Base-by-base conservation (phyloP, 2,888 invertebrate species). In the Candidula unifasciata region DNA sequence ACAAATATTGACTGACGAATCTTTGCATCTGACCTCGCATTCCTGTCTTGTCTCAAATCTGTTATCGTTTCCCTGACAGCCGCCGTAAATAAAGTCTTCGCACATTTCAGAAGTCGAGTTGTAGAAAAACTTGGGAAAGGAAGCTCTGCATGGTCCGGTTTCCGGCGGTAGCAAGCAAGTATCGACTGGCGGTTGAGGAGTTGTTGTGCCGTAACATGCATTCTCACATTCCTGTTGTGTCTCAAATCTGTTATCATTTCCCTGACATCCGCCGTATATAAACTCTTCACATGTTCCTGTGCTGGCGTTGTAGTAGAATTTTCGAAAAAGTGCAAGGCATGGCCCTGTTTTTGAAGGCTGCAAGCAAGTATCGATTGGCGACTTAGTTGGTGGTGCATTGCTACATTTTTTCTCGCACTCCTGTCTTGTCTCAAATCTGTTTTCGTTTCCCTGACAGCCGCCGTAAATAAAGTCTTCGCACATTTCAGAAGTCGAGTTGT, bases 371-470 rank as follows among this genome's bases (percentile, higher is more conserved):
- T 33, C 21, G 2, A 37, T 44, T n/a, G n/a, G n/a, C 13, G 68
- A 68, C 13, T 6, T 21, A 24, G 18, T 13, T 30, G 30, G 18
- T 3, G 68, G 27, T 0, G 27, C 24, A 24, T 77, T 33, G 8
- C 21, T 33, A 27, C 78, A 78, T 35, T 44, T 24, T 0, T 37
- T 10, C 27, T 64, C 16, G 37, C 78, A 78, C 3, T 78, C 64
- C 16, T 18, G 18, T 44, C 44, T 3, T 24, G 66, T 79, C 0
- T 30, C 66, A 94, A 97, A 97, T 92, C 97, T 96, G 93, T 97
- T 97, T 92, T 96, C 96, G 91, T 96, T 97, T 69, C 96, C 96
- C 71, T 96, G 96, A 91, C 96, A 96, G n/a, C 96, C 96, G 71
- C 95, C 95, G 91, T 95, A 96, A 30, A 94, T 94, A 93, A 97